Percentiles rank a stretch among this genome's conserved stretches.
Evolutionary conservation across 2,888 invertebrate genomes (phyloP).

Genomic region (Mesodorylaimus sp.): DNA sequence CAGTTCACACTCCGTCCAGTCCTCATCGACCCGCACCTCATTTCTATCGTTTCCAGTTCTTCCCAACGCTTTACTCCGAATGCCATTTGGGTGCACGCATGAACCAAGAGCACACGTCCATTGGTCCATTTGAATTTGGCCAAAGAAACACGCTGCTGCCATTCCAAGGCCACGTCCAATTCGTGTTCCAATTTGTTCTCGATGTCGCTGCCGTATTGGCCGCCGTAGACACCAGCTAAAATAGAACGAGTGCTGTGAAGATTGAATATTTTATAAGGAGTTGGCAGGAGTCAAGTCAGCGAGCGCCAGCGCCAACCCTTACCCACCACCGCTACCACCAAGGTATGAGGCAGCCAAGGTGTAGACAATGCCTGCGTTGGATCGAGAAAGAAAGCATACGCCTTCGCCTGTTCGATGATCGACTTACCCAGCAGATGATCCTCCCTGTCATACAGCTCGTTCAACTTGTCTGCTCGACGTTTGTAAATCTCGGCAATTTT

Average conservation of each 20-base stretch:
- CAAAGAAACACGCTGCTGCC: slow-evolving; percentile 35
- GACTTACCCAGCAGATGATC: slow-evolving; percentile 34
- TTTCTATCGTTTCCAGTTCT: slow-evolving; percentile 29
- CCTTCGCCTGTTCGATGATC: too few species aligned
- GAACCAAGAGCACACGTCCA: slow-evolving; percentile 34
- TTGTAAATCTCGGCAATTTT: slow-evolving; percentile 29
- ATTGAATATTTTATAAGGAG: background rate
- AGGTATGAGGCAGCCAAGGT: too few species aligned
- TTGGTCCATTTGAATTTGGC: slow-evolving; percentile 39
- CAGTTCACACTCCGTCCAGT: background rate
- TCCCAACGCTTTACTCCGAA: slow-evolving; percentile 37
- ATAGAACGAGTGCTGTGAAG: background rate
- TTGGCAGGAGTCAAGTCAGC: too few species aligned
- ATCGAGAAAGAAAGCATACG: too few species aligned
- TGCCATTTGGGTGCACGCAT: slow-evolving; percentile 37
- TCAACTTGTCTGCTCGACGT: slow-evolving; percentile 30
- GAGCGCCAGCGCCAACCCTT: too few species aligned
- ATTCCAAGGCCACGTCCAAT: slow-evolving; percentile 35
- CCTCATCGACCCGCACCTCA: slow-evolving; percentile 21
- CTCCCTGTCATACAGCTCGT: slow-evolving; percentile 34
- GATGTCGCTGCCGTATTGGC: slow-evolving; percentile 37
- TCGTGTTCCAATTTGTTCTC: slow-evolving; percentile 39
- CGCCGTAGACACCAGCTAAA: slow-evolving; percentile 37
- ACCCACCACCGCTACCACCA: too few species aligned
- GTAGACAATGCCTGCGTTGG: too few species aligned